phyloP scores from a whole-genome alignment of 2,888 invertebrate genomes.

The Chymomyza amoena region DNA sequence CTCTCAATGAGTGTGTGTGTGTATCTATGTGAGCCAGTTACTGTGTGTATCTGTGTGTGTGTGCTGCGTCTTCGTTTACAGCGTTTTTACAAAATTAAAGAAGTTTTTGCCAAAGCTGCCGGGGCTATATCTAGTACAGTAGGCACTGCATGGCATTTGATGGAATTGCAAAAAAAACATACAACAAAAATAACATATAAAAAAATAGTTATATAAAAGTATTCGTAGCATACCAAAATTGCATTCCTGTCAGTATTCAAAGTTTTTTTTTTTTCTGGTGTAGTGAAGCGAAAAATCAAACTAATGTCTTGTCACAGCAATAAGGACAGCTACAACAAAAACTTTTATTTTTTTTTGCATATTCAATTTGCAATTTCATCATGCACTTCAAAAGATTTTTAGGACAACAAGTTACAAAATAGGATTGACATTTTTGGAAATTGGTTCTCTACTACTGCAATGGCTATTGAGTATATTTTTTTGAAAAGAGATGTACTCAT shows the following conservation, averaged over 20 bases:
- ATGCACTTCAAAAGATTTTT: not conserved
- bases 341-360: conserved; percentile 44
- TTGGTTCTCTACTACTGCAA: not conserved
- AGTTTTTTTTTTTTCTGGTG: conserved; percentile 33
- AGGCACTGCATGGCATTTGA: conserved; percentile 30
- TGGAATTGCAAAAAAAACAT: not conserved
- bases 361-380: conserved; percentile 39
- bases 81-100: conserved; percentile 63
- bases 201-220: conserved; percentile 3
- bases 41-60: conserved; percentile 12
- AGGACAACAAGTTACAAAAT: not conserved
- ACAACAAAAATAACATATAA: not conserved
- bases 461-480: too few species aligned
- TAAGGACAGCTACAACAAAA: conserved; percentile 21
- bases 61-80: conserved; percentile 36
- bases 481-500: too few species aligned
- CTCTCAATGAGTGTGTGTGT: not conserved
- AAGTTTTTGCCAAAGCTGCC: conserved; percentile 47
- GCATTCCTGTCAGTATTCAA: not conserved
- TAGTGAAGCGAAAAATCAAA: conserved; percentile 33
- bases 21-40: not conserved
- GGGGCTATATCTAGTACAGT: conserved; percentile 19
- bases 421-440: not conserved
- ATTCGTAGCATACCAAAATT: conserved; percentile 10
- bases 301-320: conserved; percentile 8